These are phyloP conservation scores for Pogonognathellus flavescens DNA, from an alignment of 1,140 invertebrate species.

Conservation along the genomic window DNA sequence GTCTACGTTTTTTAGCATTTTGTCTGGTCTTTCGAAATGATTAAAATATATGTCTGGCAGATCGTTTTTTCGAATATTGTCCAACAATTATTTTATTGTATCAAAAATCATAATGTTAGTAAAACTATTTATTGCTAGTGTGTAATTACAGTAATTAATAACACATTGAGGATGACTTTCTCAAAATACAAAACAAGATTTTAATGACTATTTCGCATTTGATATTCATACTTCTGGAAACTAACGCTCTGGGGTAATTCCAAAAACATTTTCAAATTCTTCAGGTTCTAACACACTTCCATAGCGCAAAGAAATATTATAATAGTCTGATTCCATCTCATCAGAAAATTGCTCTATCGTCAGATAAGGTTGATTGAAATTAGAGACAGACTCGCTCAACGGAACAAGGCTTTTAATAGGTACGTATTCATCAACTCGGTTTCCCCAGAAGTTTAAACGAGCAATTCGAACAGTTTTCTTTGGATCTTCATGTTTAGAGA, in stretches of 20 bases:
- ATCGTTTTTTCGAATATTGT: background rate
- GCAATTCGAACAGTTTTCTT: slow-evolving; percentile 27
- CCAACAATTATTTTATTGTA: no score
- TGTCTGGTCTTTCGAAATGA: slow-evolving; percentile 17
- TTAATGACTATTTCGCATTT: no score
- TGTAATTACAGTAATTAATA: no score
- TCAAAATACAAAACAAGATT: no score
- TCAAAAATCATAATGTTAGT: no score
- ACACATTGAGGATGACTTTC: no score
- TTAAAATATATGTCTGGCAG: slow-evolving; percentile 8
- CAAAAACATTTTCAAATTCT: slow-evolving; percentile 53
- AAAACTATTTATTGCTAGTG: no score
- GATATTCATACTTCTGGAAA: background rate
- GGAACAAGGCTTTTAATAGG: slow-evolving; percentile 24
- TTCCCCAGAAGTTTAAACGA: slow-evolving; percentile 53
- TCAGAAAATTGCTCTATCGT: slow-evolving; percentile 22
- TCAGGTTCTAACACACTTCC: slow-evolving; percentile 5
- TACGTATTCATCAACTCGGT: slow-evolving; percentile 18
- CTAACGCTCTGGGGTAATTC: background rate
- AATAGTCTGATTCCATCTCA: background rate
- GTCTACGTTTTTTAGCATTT: slow-evolving; percentile 5
- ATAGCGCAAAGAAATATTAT: slow-evolving; percentile 39
- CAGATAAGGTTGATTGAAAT: background rate
- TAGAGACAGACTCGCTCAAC: background rate
- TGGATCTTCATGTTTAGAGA: background rate